Base-by-base conservation (phyloP, 1,140 invertebrate species). In the Diabrotica virgifera region DNA sequence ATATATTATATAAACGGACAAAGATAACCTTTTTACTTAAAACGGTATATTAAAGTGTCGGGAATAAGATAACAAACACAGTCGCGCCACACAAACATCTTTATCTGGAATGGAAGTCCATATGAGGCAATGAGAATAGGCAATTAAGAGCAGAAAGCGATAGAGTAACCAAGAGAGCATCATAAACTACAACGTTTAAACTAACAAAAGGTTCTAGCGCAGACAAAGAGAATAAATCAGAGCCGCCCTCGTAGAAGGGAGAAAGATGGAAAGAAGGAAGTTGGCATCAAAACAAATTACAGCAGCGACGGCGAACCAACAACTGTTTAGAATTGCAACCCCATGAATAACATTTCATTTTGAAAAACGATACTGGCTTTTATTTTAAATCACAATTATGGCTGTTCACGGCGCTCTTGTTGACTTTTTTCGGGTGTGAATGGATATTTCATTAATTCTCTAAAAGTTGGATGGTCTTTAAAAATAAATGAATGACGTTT, bases 311-410 rank as follows among this genome's bases (percentile, higher is more conserved):
- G 40, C 40, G n/a, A 46, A 46, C 40, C 40, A 46, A 46, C 40
- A 46, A 46, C 40, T 46, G 40, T 46, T 46, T 46, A n/a, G 40
- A 10, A 46, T 46, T 46, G 5, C 40, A 10, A n/a, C 40, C 5
- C 40, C 40, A 46, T n/a, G 40, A 46, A 46, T 46, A 46, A 46
- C 40, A 46, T 46, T 46, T 46, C 40, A 46, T 46, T 46, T 46
- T 46, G 40, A 46, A 46, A 46, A 46, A 46, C 40, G 40, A 46
- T 46, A 46, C 40, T 46, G 24, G 40, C 40, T 46, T 46, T 46
- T 46, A 46, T 46, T 46, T 46, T 46, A 46, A 46, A 46, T 46
- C 40, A 46, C 40, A 46, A 46, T 46, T 46, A 46, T 46, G 40
- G 40, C n/a, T 46, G n/a, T 46, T 10, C 40, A 46, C n/a, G 40